Evolutionary conservation across 2,113 vertebrate genomes (phyloP).

Genomic region (Pseudorhombus dupliciocellatus): DNA sequence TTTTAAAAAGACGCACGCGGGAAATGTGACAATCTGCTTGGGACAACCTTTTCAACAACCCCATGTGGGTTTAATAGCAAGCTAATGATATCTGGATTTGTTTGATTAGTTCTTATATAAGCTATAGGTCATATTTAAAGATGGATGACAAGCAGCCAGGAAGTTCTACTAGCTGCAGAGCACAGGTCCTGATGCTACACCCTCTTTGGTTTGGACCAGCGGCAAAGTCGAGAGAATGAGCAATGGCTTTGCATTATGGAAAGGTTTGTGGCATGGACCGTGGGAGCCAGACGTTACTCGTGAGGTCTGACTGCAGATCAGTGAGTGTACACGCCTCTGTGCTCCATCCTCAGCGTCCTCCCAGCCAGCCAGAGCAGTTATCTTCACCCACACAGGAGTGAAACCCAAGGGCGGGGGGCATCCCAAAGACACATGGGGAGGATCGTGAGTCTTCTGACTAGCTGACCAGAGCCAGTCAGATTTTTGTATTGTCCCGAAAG

Average conservation of each 20-base stretch:
- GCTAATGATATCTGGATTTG: no score
- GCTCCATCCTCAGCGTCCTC: constrained; percentile 7
- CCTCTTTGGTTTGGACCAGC: constrained; percentile 46
- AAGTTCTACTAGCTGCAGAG: no score
- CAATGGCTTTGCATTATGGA: constrained; percentile 62
- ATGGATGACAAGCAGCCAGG: no score
- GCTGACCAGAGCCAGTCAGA: neutral
- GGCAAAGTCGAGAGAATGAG: constrained; percentile 43
- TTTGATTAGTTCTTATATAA: no score
- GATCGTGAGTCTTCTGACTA: constrained; percentile 11
- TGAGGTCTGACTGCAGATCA: constrained; percentile 37
- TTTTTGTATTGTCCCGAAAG: no score
- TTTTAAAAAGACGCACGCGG: no score
- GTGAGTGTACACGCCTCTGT: constrained; percentile 28
- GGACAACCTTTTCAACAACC: no score
- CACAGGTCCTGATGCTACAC: no score
- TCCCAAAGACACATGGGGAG: constrained; percentile 24
- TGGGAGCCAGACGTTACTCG: constrained; percentile 50
- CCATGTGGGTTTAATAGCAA: no score
- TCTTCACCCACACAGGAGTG: constrained; percentile 43
- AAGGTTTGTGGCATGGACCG: constrained; percentile 61
- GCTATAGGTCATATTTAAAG: no score
- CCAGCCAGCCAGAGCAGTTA: constrained; percentile 33
- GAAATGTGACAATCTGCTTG: no score
- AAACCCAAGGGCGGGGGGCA: constrained; percentile 29